Evolutionary conservation across 2,797 vertebrate species (phyloP).

Genomic region (Dryobates pubescens): DNA sequence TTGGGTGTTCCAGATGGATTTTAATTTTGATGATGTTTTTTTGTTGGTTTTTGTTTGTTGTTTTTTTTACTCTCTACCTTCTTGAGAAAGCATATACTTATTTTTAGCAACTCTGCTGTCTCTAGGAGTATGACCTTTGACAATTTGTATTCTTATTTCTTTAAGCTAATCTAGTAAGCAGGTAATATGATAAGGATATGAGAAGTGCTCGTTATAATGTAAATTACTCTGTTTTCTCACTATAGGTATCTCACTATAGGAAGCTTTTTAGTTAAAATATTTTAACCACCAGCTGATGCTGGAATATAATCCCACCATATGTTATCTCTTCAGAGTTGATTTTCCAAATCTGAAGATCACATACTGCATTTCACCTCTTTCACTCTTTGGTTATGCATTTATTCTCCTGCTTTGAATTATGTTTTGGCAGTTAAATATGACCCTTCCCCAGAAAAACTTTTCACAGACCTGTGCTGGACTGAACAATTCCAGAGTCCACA

Average conservation of each 20-base stretch:
- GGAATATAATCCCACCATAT: background rate
- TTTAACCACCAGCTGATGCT: background rate
- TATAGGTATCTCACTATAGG: background rate
- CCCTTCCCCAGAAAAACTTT: background rate
- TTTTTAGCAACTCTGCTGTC: background rate
- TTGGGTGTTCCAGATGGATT: background rate
- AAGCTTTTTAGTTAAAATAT: background rate
- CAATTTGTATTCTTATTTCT: background rate
- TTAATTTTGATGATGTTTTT: background rate
- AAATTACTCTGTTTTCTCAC: background rate
- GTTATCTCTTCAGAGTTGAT: background rate
- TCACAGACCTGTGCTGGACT: constrained; percentile 94
- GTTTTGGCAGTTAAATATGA: background rate
- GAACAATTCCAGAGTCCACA: constrained; percentile 95
- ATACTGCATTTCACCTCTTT: background rate
- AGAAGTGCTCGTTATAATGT: background rate
- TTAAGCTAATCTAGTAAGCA: background rate
- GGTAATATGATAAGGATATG: background rate
- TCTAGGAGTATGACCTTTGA: background rate
- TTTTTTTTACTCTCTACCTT: background rate
- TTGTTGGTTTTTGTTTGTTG: background rate
- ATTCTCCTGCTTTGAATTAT: background rate
- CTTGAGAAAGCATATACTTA: background rate
- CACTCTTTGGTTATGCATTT: background rate
- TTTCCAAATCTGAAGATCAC: background rate